A percentile compares a stretch with the other conserved stretches of the same genome.
Evolutionary conservation across 2,113 vertebrate genomes (phyloP).

Genomic region (Anhinga rufa): DNA sequence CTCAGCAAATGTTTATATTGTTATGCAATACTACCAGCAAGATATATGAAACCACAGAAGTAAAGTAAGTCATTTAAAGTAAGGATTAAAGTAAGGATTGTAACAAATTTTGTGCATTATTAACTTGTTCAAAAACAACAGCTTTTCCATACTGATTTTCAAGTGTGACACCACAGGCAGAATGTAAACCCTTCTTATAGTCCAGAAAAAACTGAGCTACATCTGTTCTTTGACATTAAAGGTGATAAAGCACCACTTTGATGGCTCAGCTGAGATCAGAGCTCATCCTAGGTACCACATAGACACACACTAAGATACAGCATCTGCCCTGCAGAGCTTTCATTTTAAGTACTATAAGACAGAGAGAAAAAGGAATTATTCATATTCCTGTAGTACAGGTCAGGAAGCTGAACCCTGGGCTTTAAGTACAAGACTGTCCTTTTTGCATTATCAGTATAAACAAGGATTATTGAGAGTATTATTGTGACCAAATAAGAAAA

Average conservation of each 20-base stretch:
- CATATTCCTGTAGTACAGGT: not conserved
- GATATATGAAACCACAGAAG: not conserved
- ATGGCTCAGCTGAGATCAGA: conserved; percentile 56
- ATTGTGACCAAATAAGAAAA: not conserved
- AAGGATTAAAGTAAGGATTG: not conserved
- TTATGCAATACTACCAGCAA: not conserved
- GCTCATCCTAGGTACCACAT: conserved; percentile 23
- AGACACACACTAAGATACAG: conserved; percentile 28
- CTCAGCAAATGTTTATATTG: not conserved
- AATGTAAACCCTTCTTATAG: not conserved
- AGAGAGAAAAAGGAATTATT: conserved; percentile 33
- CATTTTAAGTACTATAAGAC: conserved; percentile 31
- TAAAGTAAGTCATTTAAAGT: not conserved
- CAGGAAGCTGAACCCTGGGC: conserved; percentile 2
- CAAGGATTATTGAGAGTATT: conserved; percentile 10
- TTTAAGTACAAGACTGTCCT: not conserved
- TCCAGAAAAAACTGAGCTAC: conserved; percentile 24
- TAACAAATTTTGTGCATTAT: not conserved
- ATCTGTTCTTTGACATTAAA: conserved; percentile 58
- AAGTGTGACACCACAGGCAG: conserved; percentile 30
- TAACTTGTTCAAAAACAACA: not conserved
- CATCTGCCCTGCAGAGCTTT: conserved; percentile 59
- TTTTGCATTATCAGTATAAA: conserved; percentile 25
- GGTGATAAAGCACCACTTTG: conserved; percentile 57
- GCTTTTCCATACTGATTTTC: conserved; percentile 12